phyloP scores from a whole-genome alignment of 92 coral and sea anemone genomes.

The Galaxea fascicularis region DNA sequence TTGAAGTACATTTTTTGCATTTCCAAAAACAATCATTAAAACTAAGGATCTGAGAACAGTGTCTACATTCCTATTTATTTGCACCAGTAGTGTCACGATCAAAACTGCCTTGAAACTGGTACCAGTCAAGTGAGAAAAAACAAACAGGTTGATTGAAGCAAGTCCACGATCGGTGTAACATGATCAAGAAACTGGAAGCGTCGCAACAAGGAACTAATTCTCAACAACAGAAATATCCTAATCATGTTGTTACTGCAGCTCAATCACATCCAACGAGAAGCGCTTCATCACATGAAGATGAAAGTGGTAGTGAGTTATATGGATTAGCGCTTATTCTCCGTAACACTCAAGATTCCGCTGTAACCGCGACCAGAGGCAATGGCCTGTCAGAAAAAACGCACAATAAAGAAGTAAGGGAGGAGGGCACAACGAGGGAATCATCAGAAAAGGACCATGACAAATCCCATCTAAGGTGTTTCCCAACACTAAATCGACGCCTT shows the following conservation, averaged over 20 bases:
- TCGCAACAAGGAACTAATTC: background rate
- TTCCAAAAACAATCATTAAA: background rate
- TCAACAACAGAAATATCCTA: background rate
- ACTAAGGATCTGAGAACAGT: background rate
- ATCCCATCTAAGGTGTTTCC: constrained; percentile 42
- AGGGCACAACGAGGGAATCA: background rate
- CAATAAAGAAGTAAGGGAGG: background rate
- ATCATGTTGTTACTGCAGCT: background rate
- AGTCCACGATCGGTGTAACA: constrained; percentile 18
- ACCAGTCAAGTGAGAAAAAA: constrained; percentile 30
- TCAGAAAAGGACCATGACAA: constrained; percentile 18
- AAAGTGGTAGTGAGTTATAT: constrained; percentile 33
- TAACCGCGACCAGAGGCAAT: background rate
- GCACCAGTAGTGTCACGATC: background rate
- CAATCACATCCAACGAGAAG: background rate
- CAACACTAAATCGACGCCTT: constrained; percentile 62
- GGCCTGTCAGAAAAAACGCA: background rate
- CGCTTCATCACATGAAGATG: background rate
- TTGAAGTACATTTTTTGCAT: background rate
- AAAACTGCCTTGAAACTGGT: constrained; percentile 20
- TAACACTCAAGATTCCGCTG: constrained; percentile 12
- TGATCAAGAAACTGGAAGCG: constrained; percentile 9
- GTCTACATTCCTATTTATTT: background rate
- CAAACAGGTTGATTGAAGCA: constrained; percentile 11
- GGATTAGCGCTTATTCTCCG: constrained; percentile 41